A percentile compares a stretch with the other conserved stretches of the same genome.
These are phyloP conservation scores for Agelastica alni DNA, from an alignment of 2,888 invertebrate species.

Conservation along the genomic window DNA sequence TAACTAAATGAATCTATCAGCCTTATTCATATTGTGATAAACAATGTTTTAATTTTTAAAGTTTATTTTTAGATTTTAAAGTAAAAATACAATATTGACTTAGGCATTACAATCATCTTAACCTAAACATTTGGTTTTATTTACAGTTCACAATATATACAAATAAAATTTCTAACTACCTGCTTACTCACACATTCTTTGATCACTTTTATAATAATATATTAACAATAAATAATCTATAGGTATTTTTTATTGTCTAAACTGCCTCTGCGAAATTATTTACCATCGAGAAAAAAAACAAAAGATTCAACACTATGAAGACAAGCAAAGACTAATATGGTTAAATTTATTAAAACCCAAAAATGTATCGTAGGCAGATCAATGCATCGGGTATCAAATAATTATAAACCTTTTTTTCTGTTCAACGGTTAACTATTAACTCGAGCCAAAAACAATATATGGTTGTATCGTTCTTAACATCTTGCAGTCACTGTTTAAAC, in stretches of 20 bases:
- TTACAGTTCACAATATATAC: conserved; percentile 52
- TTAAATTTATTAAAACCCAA: no score
- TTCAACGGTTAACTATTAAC: no score
- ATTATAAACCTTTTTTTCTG: no score
- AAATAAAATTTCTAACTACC: conserved; percentile 44
- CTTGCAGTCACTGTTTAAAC: background rate
- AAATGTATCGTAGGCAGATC: no score
- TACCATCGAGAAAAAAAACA: no score
- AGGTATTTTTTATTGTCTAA: conserved; percentile 7
- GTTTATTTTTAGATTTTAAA: conserved; percentile 29
- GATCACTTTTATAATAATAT: conserved; percentile 32
- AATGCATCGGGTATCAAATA: no score
- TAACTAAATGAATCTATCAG: no score
- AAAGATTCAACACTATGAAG: no score
- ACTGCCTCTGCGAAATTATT: background rate
- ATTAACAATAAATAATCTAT: conserved; percentile 24
- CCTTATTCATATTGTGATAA: no score
- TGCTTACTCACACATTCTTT: conserved; percentile 37
- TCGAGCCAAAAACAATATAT: no score
- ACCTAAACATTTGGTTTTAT: conserved; percentile 35
- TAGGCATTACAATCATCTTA: conserved; percentile 39
- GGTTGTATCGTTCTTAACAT: background rate
- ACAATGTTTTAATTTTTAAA: background rate
- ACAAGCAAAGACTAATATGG: no score
- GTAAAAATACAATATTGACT: conserved; percentile 36